phyloP scores from a whole-genome alignment of 2,888 invertebrate genomes.

The Drosophila affinis region DNA sequence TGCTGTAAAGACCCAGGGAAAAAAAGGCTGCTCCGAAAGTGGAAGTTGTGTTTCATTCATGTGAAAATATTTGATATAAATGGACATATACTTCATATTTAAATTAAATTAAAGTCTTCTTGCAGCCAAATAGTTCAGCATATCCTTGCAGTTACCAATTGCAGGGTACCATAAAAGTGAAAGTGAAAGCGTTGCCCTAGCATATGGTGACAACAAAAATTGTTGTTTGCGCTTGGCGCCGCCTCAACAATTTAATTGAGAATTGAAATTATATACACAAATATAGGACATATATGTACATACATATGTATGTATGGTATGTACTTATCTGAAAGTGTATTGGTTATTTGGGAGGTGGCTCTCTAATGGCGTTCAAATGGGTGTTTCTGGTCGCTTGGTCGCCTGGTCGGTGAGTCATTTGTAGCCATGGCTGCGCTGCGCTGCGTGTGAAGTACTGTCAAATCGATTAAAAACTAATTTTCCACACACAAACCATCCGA shows the following conservation, averaged over 20 bases:
- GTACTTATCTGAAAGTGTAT: constrained; percentile 28
- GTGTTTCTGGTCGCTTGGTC: constrained; percentile 18
- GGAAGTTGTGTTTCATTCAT: too few relatives aligned
- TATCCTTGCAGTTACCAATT: background rate
- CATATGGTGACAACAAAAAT: constrained; percentile 76
- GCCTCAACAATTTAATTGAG: constrained; percentile 75
- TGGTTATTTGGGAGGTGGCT: constrained; percentile 20
- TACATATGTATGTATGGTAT: background rate
- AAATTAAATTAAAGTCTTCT: too few relatives aligned
- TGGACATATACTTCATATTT: too few relatives aligned
- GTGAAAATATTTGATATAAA: too few relatives aligned
- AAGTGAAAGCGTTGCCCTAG: constrained; percentile 62
- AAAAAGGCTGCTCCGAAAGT: too few relatives aligned
- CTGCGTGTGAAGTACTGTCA: constrained; percentile 71
- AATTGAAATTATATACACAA: constrained; percentile 64
- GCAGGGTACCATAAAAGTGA: constrained; percentile 27
- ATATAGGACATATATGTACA: constrained; percentile 5
- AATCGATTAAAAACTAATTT: constrained; percentile 81
- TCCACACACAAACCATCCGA: constrained; percentile 44
- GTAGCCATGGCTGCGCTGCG: constrained; percentile 31
- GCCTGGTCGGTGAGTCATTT: constrained; percentile 33
- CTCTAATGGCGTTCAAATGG: constrained; percentile 44
- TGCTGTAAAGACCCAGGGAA: too few relatives aligned
- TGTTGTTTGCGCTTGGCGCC: constrained; percentile 59
- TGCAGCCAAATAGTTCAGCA: background rate